These are phyloP conservation scores for Silurus aristotelis DNA, from an alignment of 2,797 vertebrate genomes.

Conservation along the genomic window DNA sequence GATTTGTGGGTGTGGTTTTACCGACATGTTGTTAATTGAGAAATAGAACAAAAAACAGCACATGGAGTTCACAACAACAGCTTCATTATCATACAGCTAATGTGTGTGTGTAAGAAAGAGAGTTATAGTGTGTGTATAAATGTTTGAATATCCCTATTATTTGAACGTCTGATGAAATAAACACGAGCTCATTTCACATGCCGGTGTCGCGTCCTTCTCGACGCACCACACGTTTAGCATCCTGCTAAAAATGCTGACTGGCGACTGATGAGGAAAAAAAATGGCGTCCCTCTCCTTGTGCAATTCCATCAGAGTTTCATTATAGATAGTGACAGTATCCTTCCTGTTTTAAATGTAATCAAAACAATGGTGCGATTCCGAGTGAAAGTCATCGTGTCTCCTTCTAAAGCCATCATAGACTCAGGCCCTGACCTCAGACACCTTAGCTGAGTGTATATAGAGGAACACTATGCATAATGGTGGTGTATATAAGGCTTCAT, in stretches of 20 bases:
- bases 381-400: conserved; percentile 69
- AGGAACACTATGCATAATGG: conserved; percentile 53
- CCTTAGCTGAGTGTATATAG: conserved; percentile 42
- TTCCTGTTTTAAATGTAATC: conserved; percentile 73
- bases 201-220: conserved; percentile 49
- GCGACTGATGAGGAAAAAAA: conserved; percentile 67
- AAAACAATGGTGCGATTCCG: conserved; percentile 66
- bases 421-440: background rate
- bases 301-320: conserved; percentile 81
- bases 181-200: conserved; percentile 5
- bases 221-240: background rate
- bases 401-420: background rate
- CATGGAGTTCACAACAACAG: no score
- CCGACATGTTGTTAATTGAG: no score
- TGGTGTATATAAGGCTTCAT: background rate
- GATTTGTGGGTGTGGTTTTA: no score
- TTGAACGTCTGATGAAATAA: background rate
- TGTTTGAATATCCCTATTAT: background rate
- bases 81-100: no score
- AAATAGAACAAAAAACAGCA: no score
- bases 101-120: no score
- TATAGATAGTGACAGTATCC: conserved; percentile 62
- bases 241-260: conserved; percentile 69
- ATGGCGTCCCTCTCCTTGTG: conserved; percentile 68
- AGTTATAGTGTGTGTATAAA: no score